Evolutionary conservation across 2,888 invertebrate species (phyloP).

Genomic region (Entomobrya proxima): DNA sequence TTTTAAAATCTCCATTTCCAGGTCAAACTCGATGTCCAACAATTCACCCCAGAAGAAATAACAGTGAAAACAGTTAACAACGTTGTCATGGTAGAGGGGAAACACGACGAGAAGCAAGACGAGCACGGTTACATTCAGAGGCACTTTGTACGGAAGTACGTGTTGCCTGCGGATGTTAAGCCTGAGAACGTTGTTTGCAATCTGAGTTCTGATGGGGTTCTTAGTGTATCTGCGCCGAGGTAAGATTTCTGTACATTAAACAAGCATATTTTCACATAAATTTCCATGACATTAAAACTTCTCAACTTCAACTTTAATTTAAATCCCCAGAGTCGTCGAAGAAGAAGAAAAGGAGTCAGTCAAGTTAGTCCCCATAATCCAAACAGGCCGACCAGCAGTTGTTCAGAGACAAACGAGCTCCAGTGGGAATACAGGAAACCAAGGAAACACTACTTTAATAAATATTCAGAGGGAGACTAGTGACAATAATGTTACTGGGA

Average conservation of each 20-base stretch:
- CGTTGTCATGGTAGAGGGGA: slow-evolving; percentile 76
- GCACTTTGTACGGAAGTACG: slow-evolving; percentile 76
- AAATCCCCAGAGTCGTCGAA: too few relatives aligned
- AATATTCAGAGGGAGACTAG: slow-evolving; percentile 42
- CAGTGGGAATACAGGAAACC: background rate
- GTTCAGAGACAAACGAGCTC: slow-evolving; percentile 10
- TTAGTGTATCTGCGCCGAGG: slow-evolving; percentile 76
- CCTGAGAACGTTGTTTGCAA: slow-evolving; percentile 76
- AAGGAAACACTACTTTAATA: slow-evolving; percentile 31
- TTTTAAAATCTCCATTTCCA: slow-evolving; percentile 28
- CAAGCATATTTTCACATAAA: too few relatives aligned
- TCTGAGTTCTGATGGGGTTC: slow-evolving; percentile 76
- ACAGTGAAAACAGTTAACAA: slow-evolving; percentile 76
- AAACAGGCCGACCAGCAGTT: slow-evolving; percentile 64
- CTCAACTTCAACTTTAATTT: too few relatives aligned
- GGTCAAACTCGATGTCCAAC: slow-evolving; percentile 76
- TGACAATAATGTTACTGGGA: background rate
- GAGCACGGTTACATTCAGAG: slow-evolving; percentile 75
- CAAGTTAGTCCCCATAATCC: slow-evolving; percentile 64
- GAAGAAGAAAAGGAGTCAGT: slow-evolving; percentile 27
- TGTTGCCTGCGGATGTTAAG: slow-evolving; percentile 77
- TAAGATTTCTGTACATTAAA: too few relatives aligned
- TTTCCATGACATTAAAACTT: too few relatives aligned
- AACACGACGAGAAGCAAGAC: slow-evolving; percentile 76
- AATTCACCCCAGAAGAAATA: slow-evolving; percentile 77